Evolutionary conservation across 1,140 invertebrate species (phyloP), one percentile per base, ranked within the genome.

Genomic region (Phthorimaea operculella): DNA sequence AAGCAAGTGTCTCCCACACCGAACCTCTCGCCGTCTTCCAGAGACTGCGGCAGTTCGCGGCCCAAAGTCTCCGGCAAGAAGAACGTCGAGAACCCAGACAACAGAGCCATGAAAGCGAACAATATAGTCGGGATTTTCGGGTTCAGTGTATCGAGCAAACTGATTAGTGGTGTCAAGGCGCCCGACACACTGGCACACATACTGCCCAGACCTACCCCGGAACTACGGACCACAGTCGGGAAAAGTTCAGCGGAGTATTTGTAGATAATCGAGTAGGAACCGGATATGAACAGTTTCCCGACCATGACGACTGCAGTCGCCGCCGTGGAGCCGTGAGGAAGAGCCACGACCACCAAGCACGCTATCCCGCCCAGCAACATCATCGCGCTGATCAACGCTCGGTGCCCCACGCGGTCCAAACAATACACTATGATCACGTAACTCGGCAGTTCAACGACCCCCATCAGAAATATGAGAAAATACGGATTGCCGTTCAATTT

Each of bases 231-330:
- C 7, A 96, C 94, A 0, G 95, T 96, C 6, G 95, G 95, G 36
- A 96, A 85, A 0, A 96, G 77, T 84, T 96, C 94, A 4, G 95
- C 94, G 0, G 94, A 94, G 85, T 96, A 96, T 70, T 96, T 94
- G 66, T 96, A 96, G 59, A 95, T 91, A 3, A 95, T 91, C 34
- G 92, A 92, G 79, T 95, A 96, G 0, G 93, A 93, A 39, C 92
- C 91, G 18, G 94, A 92, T 60, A 96, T 93, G 59, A 93, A 90
- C 36, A 94, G 89, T 76, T 95, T 95, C 0, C 94, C 94, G 10
- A 92, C 63, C 78, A 96, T 90, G 0, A 92, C 91, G 1, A 91
- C 83, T 4, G 67, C 74, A 0, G 86, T 90, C 0, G 87, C 80
- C 6, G 76, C 63, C 0, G 78, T 86, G 42, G 83, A 86, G 0